Conservation (phyloP, 2,888 invertebrate genomes). For the Oxycera nigricornis region DNA sequence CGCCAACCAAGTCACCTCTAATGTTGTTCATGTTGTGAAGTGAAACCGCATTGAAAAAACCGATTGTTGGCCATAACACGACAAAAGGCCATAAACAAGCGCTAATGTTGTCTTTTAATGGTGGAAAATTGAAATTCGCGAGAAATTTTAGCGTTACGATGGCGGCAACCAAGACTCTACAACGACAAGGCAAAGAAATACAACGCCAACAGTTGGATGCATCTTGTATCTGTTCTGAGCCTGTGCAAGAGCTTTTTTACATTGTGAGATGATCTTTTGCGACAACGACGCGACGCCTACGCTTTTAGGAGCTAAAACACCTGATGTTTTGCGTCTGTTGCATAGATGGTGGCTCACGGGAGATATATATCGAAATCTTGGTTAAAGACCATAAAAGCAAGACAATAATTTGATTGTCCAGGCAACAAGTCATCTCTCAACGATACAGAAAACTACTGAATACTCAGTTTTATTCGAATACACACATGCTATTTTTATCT, state of each 20-base stretch:
- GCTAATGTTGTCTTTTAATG: slow-evolving; percentile 17
- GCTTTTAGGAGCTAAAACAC: too few species aligned
- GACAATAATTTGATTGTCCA: too few species aligned
- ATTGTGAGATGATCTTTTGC: slow-evolving; percentile 5
- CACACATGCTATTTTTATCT: too few species aligned
- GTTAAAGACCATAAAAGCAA: too few species aligned
- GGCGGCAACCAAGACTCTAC: background rate
- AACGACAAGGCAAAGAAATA: background rate
- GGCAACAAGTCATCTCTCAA: too few species aligned
- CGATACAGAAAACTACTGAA: too few species aligned
- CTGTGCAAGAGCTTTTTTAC: too few species aligned
- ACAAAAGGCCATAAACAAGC: slow-evolving; percentile 29
- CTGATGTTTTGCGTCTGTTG: too few species aligned
- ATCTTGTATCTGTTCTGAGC: background rate
- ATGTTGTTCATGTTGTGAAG: slow-evolving; percentile 23
- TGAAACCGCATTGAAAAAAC: slow-evolving; percentile 34
- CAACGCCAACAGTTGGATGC: background rate
- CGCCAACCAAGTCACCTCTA: slow-evolving; percentile 19
- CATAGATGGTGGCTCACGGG: too few species aligned
- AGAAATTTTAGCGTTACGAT: slow-evolving; percentile 12
- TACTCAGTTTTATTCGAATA: too few species aligned
- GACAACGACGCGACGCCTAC: background rate
- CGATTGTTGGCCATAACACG: slow-evolving; percentile 8
- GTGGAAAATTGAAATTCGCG: slow-evolving; percentile 28
- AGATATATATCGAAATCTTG: too few species aligned